Conservation (phyloP, 2,113 vertebrate species). For the Percopsis transmontana region DNA sequence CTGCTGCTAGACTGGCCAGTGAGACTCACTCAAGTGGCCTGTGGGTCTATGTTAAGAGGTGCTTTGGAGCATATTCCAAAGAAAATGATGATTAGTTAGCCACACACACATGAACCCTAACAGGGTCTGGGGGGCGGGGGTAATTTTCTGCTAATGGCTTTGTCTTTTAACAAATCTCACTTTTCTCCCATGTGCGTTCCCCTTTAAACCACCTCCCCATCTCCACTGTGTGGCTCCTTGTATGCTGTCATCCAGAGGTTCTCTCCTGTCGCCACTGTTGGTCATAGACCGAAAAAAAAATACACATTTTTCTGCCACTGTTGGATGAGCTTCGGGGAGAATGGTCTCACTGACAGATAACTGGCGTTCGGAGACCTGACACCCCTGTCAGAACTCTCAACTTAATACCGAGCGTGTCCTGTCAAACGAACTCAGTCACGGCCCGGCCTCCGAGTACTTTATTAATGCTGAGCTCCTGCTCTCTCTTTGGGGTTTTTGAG, state of each 20-base stretch:
- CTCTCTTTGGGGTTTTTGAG: constrained; percentile 68
- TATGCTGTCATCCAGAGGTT: too few species aligned
- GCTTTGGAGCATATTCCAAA: too few species aligned
- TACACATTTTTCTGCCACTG: constrained; percentile 9
- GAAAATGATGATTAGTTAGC: too few species aligned
- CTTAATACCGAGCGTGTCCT: constrained; percentile 44
- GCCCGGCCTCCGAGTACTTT: constrained; percentile 65
- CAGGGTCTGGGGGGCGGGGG: too few species aligned
- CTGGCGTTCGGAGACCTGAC: constrained; percentile 26
- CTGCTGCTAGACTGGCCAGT: too few species aligned
- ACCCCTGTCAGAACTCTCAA: constrained; percentile 50
- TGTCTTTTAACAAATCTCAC: neutral
- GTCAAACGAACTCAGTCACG: constrained; percentile 50
- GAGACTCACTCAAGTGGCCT: too few species aligned
- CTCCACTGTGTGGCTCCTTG: too few species aligned
- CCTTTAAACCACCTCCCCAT: neutral
- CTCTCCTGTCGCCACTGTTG: neutral
- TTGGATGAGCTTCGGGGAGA: constrained; percentile 10
- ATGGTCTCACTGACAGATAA: constrained; percentile 59
- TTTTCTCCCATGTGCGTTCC: neutral
- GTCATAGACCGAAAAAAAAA: neutral
- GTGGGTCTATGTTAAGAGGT: too few species aligned
- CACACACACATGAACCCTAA: too few species aligned
- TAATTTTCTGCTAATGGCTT: too few species aligned
- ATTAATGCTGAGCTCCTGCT: constrained; percentile 49